These are phyloP conservation scores for Plebejus melissa DNA, from an alignment of 2,888 invertebrate genomes.

Conservation along the genomic window DNA sequence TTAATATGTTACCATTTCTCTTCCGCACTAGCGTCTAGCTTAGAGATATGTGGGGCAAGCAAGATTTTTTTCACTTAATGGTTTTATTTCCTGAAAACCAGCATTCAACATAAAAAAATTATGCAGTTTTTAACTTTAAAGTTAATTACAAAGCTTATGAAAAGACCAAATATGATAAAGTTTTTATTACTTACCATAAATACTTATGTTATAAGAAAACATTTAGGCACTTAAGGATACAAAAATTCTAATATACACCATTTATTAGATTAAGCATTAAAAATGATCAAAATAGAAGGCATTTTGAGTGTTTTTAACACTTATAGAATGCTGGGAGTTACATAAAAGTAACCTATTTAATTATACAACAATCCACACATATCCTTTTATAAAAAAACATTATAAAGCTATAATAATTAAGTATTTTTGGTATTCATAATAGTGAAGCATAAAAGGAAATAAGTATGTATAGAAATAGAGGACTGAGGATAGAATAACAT, in stretches of 20 bases:
- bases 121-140: too few relatives aligned
- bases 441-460: neutral
- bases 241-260: neutral
- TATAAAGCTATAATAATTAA: neutral
- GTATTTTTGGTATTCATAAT: neutral
- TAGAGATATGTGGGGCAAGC: too few relatives aligned
- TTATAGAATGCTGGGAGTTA: neutral
- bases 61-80: too few relatives aligned
- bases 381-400: neutral
- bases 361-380: neutral
- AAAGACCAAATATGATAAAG: neutral
- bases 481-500: neutral
- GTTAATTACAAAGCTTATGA: neutral
- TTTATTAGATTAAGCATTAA: too few relatives aligned
- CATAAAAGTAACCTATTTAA: neutral
- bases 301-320: too few relatives aligned
- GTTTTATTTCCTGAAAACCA: too few relatives aligned
- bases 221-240: slow-evolving; percentile 3
- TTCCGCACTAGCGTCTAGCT: too few relatives aligned
- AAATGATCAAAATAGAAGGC: too few relatives aligned
- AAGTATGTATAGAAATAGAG: neutral
- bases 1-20: too few relatives aligned
- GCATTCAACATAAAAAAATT: too few relatives aligned
- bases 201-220: neutral
- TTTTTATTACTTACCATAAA: neutral